Base-by-base conservation (phyloP, 2,113 vertebrate species). In the Cricetomys ansorgei region DNA sequence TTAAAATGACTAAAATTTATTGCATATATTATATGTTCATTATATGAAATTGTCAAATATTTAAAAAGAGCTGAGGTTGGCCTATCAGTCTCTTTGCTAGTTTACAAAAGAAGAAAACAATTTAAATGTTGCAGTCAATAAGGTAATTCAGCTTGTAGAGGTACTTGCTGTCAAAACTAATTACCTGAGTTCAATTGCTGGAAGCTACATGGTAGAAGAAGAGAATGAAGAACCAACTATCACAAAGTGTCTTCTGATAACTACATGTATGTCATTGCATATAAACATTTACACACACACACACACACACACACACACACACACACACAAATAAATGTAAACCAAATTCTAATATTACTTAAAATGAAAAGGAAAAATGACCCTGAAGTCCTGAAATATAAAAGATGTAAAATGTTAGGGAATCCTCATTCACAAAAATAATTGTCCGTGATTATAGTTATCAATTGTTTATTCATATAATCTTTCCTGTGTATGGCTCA, bases 311-410 rank as follows among this genome's bases (percentile, higher is more conserved):
- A 40, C 69, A 40, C 37, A 23, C 70, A 72, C n/a, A 50, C 45
- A 77, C 13, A 34, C 62, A 64, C 62, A 64, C 8, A 45, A 77
- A 67, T 1, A 59, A 19, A 19, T 59, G 21, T 4, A 19, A 5
- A 59, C 12, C 43, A 3, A 88, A 85, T 16, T 84, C 79, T 81
- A 86, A 69, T 23, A 67, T 75, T 81, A 88, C 45, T 83, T 79
- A 80, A 90, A 93, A 83, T n/a, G 43, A 37, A 65, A 88, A 83
- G 64, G 72, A 77, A 88, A 88, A 91, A 76, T 79, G 2, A 92
- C 3, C 5, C 43, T 55, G 1, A 93, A 91, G 40, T 25, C 8
- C 25, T 90, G 16, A 40, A 73, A 88, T 80, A 5, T 73, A 92
- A 37, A 94, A 69, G 31, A 85, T 53, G 64, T 70, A 93, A 81